Conservation (phyloP, 2,888 invertebrate species). For the Trissonchulus sp. region DNA sequence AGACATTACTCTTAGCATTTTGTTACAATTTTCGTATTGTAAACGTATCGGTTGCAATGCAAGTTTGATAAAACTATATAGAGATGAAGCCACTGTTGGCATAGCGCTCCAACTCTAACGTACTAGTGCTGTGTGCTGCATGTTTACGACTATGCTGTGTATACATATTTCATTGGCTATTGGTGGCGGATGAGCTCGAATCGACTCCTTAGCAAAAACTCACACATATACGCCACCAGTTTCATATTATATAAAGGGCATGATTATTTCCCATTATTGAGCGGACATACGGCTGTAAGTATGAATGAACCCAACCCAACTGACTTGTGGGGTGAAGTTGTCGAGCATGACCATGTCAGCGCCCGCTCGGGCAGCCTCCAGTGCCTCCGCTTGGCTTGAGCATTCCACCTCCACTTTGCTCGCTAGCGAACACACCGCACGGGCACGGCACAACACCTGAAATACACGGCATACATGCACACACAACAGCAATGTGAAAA, state of each 20-base stretch:
- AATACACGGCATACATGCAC: no score
- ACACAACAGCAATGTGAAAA: no score
- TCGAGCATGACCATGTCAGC: constrained; percentile 56
- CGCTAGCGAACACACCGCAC: not conserved
- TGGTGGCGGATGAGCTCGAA: not conserved
- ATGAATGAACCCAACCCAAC: not conserved
- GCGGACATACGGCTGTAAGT: constrained; percentile 20
- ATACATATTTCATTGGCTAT: not conserved
- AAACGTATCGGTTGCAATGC: no score
- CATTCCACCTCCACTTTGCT: constrained; percentile 56
- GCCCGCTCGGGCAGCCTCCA: constrained; percentile 53
- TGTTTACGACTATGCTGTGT: not conserved
- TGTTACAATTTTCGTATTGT: no score
- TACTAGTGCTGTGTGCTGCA: no score
- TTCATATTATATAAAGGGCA: not conserved
- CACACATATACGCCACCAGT: not conserved
- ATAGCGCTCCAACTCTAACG: no score
- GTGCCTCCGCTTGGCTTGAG: constrained; percentile 52
- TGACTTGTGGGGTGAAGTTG: constrained; percentile 54
- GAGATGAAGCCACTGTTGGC: no score
- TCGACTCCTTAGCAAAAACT: constrained; percentile 2
- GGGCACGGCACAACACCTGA: not conserved
- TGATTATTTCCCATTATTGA: not conserved
- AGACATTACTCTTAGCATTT: no score
- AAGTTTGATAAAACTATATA: no score